A percentile compares a stretch with the other conserved stretches of the same genome.
Evolutionary conservation across 2,797 vertebrate species (phyloP).

Genomic region (Megaceryle alcyon): DNA sequence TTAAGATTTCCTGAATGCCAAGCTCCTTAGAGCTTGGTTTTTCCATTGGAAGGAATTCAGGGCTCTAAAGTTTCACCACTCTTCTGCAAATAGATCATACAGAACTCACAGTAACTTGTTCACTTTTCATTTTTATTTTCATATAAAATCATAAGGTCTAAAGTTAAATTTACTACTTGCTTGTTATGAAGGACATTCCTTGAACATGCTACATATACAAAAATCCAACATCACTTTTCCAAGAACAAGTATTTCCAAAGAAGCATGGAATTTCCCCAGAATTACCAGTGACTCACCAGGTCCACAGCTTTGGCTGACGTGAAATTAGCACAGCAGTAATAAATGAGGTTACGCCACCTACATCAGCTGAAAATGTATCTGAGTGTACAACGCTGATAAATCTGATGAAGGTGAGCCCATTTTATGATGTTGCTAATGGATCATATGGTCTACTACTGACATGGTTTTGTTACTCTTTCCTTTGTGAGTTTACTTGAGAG

Average conservation of each 20-base stretch:
- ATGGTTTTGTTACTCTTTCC: not conserved
- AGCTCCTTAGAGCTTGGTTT: not conserved
- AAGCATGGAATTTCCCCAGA: not conserved
- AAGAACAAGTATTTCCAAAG: not conserved
- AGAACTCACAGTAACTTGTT: not conserved
- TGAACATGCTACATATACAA: not conserved
- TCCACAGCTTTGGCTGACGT: not conserved
- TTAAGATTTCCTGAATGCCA: conserved; percentile 34
- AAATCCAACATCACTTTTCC: not conserved
- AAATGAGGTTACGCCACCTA: not conserved
- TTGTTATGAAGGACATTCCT: not conserved
- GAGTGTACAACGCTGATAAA: not conserved
- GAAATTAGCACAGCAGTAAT: not conserved
- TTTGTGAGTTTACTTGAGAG: not conserved
- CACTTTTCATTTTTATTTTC: conserved; percentile 42
- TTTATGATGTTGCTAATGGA: not conserved
- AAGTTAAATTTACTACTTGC: not conserved
- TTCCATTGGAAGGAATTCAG: conserved; percentile 52
- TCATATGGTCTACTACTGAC: not conserved
- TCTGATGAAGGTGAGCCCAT: not conserved
- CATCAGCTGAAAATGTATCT: not conserved
- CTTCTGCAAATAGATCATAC: conserved; percentile 45
- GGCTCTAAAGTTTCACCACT: conserved; percentile 48
- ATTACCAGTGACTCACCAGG: not conserved
- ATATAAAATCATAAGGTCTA: not conserved